Evolutionary conservation across 2,797 vertebrate genomes (phyloP).

Genomic region (Mormyrus proboscirostris): DNA sequence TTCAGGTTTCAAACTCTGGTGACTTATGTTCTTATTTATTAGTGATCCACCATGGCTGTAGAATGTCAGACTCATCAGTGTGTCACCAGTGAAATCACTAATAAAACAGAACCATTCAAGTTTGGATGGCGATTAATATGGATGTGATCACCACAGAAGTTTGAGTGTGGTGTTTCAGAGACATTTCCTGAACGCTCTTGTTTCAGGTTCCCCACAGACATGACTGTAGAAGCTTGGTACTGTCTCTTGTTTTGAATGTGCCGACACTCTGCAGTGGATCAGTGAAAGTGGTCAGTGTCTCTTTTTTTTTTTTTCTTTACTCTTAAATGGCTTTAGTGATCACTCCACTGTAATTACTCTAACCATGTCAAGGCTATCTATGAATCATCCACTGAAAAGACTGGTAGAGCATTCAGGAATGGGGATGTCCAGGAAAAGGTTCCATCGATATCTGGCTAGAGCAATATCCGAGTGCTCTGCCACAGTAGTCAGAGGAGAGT

Average conservation of each 20-base stretch:
- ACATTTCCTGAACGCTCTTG: background rate
- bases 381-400: constrained; percentile 11
- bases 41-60: background rate
- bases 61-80: background rate
- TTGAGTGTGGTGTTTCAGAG: background rate
- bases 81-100: background rate
- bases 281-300: background rate
- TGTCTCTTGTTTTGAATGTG: background rate
- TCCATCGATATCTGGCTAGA: background rate
- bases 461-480: background rate
- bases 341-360: background rate
- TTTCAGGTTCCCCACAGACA: background rate
- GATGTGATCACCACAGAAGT: background rate
- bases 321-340: background rate
- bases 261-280: background rate
- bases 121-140: background rate
- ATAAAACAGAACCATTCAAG: background rate
- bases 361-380: constrained; percentile 2
- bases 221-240: background rate
- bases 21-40: background rate
- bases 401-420: background rate
- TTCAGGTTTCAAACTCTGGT: background rate
- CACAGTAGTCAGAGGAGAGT: background rate
- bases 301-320: background rate
- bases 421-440: background rate